Evolutionary conservation across 1,140 invertebrate genomes (phyloP).

Genomic region (Drosophila parvula): DNA sequence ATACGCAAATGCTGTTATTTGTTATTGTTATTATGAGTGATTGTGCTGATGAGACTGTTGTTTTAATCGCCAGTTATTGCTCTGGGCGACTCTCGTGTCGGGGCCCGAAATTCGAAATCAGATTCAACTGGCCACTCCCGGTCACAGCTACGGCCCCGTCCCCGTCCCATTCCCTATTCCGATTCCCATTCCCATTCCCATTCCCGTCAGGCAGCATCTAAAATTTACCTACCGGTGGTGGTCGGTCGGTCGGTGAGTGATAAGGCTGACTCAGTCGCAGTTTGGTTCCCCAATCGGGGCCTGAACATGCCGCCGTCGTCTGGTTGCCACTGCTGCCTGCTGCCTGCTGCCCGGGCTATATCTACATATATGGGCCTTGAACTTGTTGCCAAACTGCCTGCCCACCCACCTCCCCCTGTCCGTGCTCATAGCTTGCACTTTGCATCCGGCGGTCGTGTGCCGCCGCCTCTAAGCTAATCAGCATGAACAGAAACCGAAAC

Average conservation of each 20-base stretch:
- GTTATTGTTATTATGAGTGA: constrained; percentile 35
- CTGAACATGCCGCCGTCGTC: constrained; percentile 66
- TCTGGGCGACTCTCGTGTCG: constrained; percentile 37
- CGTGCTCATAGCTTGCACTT: constrained; percentile 27
- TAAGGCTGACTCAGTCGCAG: constrained; percentile 63
- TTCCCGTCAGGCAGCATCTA: constrained; percentile 39
- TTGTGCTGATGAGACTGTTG: constrained; percentile 27
- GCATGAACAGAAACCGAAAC: neutral
- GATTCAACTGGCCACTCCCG: constrained; percentile 25
- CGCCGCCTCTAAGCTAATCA: constrained; percentile 11
- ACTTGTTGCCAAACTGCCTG: constrained; percentile 60
- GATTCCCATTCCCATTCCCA: constrained; percentile 8
- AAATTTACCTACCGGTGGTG: constrained; percentile 10
- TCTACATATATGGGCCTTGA: constrained; percentile 50
- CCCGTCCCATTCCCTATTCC: constrained; percentile 19
- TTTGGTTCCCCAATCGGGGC: constrained; percentile 51
- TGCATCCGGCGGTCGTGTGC: constrained; percentile 33
- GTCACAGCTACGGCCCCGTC: constrained; percentile 2
- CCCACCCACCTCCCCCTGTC: neutral
- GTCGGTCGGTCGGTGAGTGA: constrained; percentile 35
- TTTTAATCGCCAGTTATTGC: constrained; percentile 61
- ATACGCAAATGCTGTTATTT: constrained; percentile 36
- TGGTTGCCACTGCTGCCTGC: constrained; percentile 14
- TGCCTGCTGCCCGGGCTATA: neutral
- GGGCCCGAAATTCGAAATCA: constrained; percentile 73